Conservation (phyloP, 2,113 vertebrate species). For the Psittacula cyanocephala region DNA sequence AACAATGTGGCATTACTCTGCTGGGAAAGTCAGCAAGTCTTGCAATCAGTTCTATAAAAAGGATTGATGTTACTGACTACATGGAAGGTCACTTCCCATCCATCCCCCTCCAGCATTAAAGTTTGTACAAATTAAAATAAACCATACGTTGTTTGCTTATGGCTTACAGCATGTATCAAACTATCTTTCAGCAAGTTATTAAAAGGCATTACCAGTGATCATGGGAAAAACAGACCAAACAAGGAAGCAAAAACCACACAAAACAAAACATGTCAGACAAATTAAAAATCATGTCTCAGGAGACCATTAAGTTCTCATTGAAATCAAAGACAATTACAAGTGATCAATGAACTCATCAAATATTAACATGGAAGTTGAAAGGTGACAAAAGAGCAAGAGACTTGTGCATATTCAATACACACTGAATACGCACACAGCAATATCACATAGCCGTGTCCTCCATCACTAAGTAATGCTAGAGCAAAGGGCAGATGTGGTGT, state of each 20-base stretch:
- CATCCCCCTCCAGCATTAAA: background rate
- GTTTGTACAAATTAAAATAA: background rate
- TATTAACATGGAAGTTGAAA: constrained; percentile 71
- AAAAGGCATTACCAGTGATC: background rate
- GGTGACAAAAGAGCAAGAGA: constrained; percentile 65
- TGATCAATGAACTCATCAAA: constrained; percentile 65
- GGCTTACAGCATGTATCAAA: background rate
- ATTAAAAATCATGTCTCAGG: background rate
- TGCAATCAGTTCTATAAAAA: background rate
- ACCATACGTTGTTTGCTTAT: background rate
- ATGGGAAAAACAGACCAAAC: background rate
- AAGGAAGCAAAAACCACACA: background rate
- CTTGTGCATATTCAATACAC: constrained; percentile 55
- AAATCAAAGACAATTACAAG: constrained; percentile 72
- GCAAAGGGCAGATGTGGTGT: background rate
- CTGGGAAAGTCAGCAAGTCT: background rate
- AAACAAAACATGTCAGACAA: background rate
- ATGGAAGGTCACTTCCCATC: background rate
- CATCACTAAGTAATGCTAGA: constrained; percentile 48
- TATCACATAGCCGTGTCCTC: constrained; percentile 58
- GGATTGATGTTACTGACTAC: background rate
- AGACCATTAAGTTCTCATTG: constrained; percentile 62
- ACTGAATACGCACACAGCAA: background rate
- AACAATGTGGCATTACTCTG: background rate
- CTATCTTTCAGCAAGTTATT: background rate